These are phyloP conservation scores for Hippocampus comes DNA, from an alignment of 2,113 vertebrate genomes.

Conservation along the genomic window DNA sequence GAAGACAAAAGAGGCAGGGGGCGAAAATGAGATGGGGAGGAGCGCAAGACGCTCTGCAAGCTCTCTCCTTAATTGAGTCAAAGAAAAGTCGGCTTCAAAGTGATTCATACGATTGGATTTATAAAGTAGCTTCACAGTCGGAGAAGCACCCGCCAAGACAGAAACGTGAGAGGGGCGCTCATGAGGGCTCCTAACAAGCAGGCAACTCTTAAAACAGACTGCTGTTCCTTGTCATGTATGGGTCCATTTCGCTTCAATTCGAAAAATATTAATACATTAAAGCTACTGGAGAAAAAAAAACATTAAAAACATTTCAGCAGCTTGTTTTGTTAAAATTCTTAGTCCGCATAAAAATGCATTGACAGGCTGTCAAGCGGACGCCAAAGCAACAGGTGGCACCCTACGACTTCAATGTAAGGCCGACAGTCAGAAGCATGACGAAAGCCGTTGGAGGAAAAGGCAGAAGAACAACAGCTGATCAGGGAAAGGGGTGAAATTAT, in stretches of 20 bases:
- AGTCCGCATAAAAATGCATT: background rate
- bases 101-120: conserved; percentile 66
- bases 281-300: too few species aligned
- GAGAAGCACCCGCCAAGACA: conserved; percentile 55
- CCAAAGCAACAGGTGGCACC: too few species aligned
- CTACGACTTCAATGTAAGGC: too few species aligned
- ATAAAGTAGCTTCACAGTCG: conserved; percentile 69
- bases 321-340: background rate
- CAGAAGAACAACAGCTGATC: background rate
- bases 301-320: background rate
- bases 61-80: conserved; percentile 70
- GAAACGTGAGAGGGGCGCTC: conserved; percentile 63
- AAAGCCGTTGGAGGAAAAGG: background rate
- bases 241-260: conserved; percentile 48
- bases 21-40: conserved; percentile 37
- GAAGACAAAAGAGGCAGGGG: conserved; percentile 26
- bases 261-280: conserved; percentile 61
- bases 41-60: conserved; percentile 27
- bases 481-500: background rate
- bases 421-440: background rate
- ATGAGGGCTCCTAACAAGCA: conserved; percentile 70
- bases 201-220: conserved; percentile 58
- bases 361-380: too few species aligned
- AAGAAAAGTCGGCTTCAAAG: conserved; percentile 67
- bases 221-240: conserved; percentile 58